Percentiles rank a stretch among this genome's conserved stretches.
These are phyloP conservation scores for Ochotona curzoniae DNA, from an alignment of 2,113 vertebrate genomes.

Conservation along the genomic window DNA sequence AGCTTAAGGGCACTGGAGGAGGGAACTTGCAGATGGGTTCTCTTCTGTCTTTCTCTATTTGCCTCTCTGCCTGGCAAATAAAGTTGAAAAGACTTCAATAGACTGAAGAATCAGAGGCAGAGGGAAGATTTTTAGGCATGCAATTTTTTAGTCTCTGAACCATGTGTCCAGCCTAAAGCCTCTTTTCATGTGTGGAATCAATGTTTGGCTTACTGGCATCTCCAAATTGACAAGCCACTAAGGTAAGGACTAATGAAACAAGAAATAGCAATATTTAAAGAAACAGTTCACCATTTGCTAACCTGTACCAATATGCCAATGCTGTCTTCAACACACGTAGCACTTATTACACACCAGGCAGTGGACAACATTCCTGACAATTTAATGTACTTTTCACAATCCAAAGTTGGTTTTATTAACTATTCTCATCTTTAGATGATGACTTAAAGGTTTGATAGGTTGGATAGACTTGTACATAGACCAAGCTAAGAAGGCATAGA, in stretches of 20 bases:
- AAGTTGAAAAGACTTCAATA: background rate
- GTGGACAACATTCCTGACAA: background rate
- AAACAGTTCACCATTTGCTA: background rate
- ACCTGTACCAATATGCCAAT: background rate
- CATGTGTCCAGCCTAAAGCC: background rate
- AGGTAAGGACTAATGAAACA: background rate
- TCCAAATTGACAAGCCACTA: background rate
- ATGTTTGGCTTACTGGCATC: background rate
- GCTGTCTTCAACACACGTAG: background rate
- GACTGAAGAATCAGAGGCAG: background rate
- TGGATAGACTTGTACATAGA: background rate
- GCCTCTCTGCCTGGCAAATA: too few species aligned
- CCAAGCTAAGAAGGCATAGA: background rate
- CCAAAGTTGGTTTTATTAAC: background rate
- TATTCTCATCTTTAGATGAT: background rate
- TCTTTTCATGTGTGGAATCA: background rate
- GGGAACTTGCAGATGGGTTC: too few species aligned
- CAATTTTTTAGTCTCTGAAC: background rate
- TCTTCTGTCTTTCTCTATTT: too few species aligned
- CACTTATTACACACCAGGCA: background rate
- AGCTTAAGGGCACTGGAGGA: too few species aligned
- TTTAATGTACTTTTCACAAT: constrained; percentile 1
- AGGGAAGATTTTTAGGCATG: background rate
- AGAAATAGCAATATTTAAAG: background rate
- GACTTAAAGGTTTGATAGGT: background rate